These are phyloP conservation scores for Atlantisia rogersi DNA, from an alignment of 2,113 vertebrate species.

Conservation along the genomic window DNA sequence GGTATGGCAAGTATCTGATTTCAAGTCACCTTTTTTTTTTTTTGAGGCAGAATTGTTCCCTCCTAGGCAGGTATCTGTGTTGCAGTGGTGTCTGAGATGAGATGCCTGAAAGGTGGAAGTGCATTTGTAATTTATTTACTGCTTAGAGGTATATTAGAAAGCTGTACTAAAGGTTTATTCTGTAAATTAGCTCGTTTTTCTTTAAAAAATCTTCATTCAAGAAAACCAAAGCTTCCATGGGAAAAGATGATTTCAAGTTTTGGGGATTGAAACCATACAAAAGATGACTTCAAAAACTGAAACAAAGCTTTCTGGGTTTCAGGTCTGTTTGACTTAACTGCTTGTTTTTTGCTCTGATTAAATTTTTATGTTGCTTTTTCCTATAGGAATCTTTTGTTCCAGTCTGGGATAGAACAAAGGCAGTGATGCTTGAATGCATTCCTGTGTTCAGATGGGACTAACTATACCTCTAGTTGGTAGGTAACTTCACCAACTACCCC, in stretches of 20 bases:
- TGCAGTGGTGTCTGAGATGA: neutral
- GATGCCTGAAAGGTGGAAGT: neutral
- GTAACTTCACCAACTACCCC: neutral
- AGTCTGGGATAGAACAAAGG: neutral
- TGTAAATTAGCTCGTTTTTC: neutral
- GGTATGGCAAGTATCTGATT: neutral
- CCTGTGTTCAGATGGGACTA: neutral
- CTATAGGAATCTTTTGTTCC: neutral
- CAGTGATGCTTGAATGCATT: rapidly evolving
- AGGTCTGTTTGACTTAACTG: neutral
- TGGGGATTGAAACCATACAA: neutral
- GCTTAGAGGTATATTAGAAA: neutral
- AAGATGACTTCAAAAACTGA: neutral
- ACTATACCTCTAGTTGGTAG: neutral
- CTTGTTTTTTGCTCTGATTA: neutral
- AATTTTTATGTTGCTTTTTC: neutral
- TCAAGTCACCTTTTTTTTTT: neutral
- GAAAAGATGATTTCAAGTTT: neutral
- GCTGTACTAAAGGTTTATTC: neutral
- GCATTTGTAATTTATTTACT: neutral
- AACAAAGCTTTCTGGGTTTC: neutral
- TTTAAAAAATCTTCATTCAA: neutral
- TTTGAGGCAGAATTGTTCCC: neutral
- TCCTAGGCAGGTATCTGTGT: neutral
- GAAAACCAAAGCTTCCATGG: neutral